Percentiles rank a stretch among this genome's conserved stretches.
Conservation (phyloP, 2,113 vertebrate species). For the Spizaetus ornatus region DNA sequence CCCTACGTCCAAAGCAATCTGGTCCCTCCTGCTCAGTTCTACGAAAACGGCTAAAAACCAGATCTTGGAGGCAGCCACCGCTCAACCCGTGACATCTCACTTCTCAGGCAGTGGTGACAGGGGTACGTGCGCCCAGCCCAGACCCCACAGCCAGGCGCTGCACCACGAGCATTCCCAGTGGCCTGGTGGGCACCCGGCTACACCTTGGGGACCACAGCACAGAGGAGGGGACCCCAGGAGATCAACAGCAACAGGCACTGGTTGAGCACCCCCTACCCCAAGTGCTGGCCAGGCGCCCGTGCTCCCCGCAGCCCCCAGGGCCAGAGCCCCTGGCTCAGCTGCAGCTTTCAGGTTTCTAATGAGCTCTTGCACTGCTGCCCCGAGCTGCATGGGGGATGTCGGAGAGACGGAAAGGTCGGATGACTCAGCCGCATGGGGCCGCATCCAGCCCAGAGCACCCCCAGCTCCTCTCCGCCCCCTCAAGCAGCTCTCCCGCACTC, state of each 20-base stretch:
- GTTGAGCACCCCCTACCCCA: not conserved
- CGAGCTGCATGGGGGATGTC: not conserved
- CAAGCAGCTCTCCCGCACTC: not conserved
- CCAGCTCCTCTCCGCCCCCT: not conserved
- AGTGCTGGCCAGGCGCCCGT: fast-evolving
- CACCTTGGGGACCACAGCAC: not conserved
- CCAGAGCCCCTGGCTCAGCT: not conserved
- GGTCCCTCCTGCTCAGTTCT: not conserved
- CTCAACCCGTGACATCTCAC: not conserved
- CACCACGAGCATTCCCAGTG: fast-evolving
- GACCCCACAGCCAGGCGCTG: not conserved
- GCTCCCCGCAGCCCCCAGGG: not conserved
- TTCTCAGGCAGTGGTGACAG: not conserved
- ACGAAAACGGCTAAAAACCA: not conserved
- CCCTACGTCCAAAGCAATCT: not conserved
- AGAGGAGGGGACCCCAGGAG: not conserved
- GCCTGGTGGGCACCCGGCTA: fast-evolving
- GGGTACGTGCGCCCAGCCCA: not conserved
- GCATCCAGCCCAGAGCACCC: not conserved
- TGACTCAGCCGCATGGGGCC: not conserved
- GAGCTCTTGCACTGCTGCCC: not conserved
- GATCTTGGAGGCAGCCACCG: not conserved
- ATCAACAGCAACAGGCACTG: not conserved
- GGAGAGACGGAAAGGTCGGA: not conserved
- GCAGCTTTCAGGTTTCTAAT: not conserved